phyloP scores from a whole-genome alignment of 35 echinoderm and acorn worm genomes.

The Heliocidaris erythrogramma region DNA sequence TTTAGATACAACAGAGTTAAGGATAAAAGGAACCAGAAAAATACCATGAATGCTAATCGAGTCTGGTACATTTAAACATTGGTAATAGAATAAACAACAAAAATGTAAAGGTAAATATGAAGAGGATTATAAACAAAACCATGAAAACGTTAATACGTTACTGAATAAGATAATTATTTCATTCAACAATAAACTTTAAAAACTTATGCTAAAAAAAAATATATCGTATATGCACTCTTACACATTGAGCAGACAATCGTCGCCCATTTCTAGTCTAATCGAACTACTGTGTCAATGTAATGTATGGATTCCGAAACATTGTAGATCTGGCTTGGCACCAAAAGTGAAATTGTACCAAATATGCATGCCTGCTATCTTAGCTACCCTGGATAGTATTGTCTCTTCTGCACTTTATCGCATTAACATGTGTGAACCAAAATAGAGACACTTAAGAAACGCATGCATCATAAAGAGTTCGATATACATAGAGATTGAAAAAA shows the following conservation, averaged over 20 bases:
- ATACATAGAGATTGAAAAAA: neutral
- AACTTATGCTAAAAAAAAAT: too few relatives aligned
- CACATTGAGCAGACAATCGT: neutral
- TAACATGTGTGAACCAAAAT: neutral
- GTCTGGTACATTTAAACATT: too few relatives aligned
- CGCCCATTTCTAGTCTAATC: neutral
- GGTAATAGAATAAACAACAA: too few relatives aligned
- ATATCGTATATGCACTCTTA: neutral
- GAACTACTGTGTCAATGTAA: neutral
- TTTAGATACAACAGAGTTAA: too few relatives aligned
- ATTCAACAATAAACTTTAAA: too few relatives aligned
- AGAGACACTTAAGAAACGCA: neutral
- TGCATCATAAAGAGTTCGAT: neutral
- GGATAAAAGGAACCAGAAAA: too few relatives aligned
- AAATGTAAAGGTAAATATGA: too few relatives aligned
- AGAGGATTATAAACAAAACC: too few relatives aligned
- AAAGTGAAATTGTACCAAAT: neutral
- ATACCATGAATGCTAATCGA: too few relatives aligned
- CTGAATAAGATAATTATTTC: too few relatives aligned
- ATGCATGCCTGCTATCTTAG: neutral
- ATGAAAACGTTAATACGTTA: too few relatives aligned
- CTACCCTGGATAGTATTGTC: neutral
- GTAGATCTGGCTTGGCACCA: neutral
- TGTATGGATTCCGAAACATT: neutral
- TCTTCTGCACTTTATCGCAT: constrained; percentile 4